A percentile compares a stretch with the other conserved stretches of the same genome.
Evolutionary conservation across 2,797 vertebrate genomes (phyloP).

Genomic region (Lindbergichthys nudifrons): DNA sequence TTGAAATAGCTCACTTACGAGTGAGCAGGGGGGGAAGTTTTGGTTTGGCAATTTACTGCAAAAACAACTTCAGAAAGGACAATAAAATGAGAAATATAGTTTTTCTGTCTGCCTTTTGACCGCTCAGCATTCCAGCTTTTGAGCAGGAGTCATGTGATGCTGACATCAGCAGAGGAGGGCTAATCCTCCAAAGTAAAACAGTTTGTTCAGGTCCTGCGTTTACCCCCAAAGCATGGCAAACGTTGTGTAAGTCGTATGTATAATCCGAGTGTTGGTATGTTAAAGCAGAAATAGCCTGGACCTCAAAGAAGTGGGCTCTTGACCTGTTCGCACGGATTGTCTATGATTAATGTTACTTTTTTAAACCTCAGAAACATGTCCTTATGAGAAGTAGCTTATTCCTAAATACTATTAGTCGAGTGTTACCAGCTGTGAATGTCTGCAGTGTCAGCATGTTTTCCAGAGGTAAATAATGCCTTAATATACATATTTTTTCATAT

Average conservation of each 20-base stretch:
- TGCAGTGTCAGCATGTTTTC: not conserved
- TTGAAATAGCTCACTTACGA: conserved; percentile 54
- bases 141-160: conserved; percentile 65
- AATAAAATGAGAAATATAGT: conserved; percentile 73
- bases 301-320: conserved; percentile 13
- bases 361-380: conserved; percentile 3
- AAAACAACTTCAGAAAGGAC: conserved; percentile 74
- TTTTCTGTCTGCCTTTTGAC: conserved; percentile 65
- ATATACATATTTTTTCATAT: too few species aligned
- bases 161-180: conserved; percentile 57
- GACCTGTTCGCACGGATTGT: conserved; percentile 2
- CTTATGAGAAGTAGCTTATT: conserved; percentile 14
- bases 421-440: conserved; percentile 23
- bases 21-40: conserved; percentile 54
- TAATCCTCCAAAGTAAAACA: conserved; percentile 57
- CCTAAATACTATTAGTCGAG: not conserved
- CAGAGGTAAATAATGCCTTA: too few species aligned
- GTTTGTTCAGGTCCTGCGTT: conserved; percentile 40
- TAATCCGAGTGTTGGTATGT: conserved; percentile 16
- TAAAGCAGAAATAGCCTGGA: not conserved
- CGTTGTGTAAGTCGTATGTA: conserved; percentile 24
- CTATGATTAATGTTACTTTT: conserved; percentile 26
- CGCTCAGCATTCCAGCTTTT: conserved; percentile 48
- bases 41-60: conserved; percentile 63
- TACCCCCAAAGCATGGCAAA: conserved; percentile 21